Conservation (phyloP, 2,113 vertebrate genomes). For the Nestor notabilis region DNA sequence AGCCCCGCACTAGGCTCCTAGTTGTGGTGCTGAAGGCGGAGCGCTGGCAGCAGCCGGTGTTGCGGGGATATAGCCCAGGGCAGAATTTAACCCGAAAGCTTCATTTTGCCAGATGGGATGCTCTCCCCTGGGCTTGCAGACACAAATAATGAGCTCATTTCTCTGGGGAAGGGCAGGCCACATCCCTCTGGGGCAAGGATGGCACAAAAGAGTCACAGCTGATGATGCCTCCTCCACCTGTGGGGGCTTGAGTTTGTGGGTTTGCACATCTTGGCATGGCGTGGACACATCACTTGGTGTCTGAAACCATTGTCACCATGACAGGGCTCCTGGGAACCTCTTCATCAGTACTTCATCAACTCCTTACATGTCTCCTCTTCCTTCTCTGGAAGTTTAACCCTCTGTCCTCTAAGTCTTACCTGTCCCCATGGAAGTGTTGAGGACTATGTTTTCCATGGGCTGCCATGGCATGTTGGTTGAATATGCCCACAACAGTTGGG, state of each 20-base stretch:
- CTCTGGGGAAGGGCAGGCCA: not conserved
- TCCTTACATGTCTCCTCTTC: not conserved
- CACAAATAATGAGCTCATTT: not conserved
- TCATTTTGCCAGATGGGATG: conserved; percentile 1
- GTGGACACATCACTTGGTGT: not conserved
- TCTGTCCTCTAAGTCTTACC: not conserved
- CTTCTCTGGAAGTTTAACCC: not conserved
- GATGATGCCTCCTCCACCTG: not conserved
- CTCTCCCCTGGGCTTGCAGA: not conserved
- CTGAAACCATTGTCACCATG: accelerated
- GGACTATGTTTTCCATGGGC: not conserved
- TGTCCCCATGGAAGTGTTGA: accelerated
- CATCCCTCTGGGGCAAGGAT: not conserved
- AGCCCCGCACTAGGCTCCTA: accelerated
- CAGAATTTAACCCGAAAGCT: conserved; percentile 8
- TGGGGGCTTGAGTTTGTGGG: accelerated
- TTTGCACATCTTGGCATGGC: accelerated
- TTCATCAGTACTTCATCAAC: accelerated
- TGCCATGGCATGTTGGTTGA: accelerated
- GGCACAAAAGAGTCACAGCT: not conserved
- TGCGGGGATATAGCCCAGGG: not conserved
- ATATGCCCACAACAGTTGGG: too few relatives aligned
- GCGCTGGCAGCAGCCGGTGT: not conserved
- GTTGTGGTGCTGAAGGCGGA: accelerated
- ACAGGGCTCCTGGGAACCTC: not conserved